Percentiles rank a stretch among this genome's conserved stretches.
phyloP scores from a whole-genome alignment of 2,113 vertebrate genomes.

The Himantopus leucocephalus region DNA sequence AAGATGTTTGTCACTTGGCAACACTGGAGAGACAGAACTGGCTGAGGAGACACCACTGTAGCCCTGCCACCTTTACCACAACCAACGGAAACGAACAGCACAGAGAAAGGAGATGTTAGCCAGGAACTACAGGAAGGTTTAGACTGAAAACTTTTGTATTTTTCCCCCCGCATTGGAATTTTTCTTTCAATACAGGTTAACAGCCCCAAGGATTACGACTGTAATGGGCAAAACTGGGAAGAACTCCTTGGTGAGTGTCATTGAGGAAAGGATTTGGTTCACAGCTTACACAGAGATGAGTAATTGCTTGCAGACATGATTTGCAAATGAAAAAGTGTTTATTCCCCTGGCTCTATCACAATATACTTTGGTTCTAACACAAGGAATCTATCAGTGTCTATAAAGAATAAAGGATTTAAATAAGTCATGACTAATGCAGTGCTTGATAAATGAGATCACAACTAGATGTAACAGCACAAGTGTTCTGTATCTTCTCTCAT shows the following conservation, averaged over 20 bases:
- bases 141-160: neutral
- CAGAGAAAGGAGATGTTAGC: neutral
- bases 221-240: neutral
- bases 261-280: neutral
- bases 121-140: neutral
- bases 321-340: neutral
- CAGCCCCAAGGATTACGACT: neutral
- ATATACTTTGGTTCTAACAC: neutral
- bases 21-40: neutral
- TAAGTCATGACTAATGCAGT: neutral
- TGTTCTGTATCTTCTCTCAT: neutral
- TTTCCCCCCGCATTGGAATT: neutral
- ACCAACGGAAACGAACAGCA: neutral
- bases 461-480: neutral
- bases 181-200: neutral
- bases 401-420: neutral
- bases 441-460: neutral
- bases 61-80: neutral
- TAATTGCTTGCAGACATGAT: neutral
- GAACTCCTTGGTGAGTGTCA: neutral
- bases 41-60: neutral
- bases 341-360: neutral
- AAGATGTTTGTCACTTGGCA: neutral
- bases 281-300: neutral
- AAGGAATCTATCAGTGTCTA: neutral